phyloP scores from a whole-genome alignment of 2,888 invertebrate species.

The Amblyjoppa proteus region DNA sequence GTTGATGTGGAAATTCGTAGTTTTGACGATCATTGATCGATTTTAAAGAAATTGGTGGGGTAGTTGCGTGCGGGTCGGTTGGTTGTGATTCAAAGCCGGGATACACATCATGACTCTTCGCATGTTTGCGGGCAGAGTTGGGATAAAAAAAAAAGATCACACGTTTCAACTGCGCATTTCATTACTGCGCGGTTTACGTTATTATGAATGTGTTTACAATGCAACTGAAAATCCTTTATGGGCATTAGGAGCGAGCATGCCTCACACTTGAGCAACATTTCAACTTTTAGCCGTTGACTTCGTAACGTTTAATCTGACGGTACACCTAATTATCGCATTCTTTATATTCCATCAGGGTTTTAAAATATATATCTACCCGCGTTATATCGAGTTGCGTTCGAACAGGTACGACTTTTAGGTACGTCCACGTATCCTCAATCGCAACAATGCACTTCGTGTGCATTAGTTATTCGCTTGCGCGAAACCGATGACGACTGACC shows the following conservation, averaged over 20 bases:
- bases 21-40: background rate
- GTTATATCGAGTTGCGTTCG: background rate
- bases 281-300: background rate
- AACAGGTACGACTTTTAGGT: background rate
- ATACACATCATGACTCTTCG: background rate
- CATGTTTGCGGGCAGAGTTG: constrained; percentile 8
- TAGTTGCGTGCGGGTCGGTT: background rate
- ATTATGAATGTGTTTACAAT: constrained; percentile 7
- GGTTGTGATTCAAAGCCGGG: background rate
- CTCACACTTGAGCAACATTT: background rate
- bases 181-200: background rate
- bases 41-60: background rate
- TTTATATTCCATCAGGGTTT: background rate
- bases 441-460: background rate
- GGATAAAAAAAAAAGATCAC: constrained; percentile 9
- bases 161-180: background rate
- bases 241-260: background rate
- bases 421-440: too few species aligned
- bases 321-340: background rate
- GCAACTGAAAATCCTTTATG: background rate
- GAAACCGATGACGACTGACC: constrained; percentile 38
- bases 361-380: background rate
- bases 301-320: background rate
- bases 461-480: background rate
- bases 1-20: background rate